phyloP scores from a whole-genome alignment of 2,113 vertebrate genomes.

The Chaenogobius annularis region DNA sequence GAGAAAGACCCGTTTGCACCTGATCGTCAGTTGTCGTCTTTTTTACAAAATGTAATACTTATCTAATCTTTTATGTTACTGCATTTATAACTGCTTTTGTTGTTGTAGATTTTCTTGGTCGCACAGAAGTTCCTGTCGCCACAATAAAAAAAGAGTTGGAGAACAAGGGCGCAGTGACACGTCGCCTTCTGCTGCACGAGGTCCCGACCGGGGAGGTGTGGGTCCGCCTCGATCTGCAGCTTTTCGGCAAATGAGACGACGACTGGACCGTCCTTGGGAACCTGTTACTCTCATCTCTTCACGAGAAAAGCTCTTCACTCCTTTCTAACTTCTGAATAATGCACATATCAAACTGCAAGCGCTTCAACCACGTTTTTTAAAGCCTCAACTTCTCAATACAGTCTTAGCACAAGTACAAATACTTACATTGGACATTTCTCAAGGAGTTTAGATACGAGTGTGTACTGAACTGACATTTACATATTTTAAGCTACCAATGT shows the following conservation, averaged over 20 bases:
- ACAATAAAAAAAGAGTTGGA: slow-evolving; percentile 95
- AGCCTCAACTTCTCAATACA: slow-evolving; percentile 26
- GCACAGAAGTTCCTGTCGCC: slow-evolving; percentile 93
- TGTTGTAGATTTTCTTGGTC: slow-evolving; percentile 87
- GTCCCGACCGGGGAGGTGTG: slow-evolving; percentile 95
- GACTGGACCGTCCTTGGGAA: not conserved
- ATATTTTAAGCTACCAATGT: slow-evolving; percentile 8
- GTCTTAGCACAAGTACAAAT: not conserved
- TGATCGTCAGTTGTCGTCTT: slow-evolving; percentile 82
- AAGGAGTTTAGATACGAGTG: not conserved
- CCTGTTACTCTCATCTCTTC: slow-evolving; percentile 6
- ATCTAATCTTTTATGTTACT: not conserved
- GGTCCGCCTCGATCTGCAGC: slow-evolving; percentile 94
- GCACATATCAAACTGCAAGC: not conserved
- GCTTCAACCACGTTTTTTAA: not conserved
- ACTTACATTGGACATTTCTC: not conserved
- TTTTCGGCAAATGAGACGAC: slow-evolving; percentile 80
- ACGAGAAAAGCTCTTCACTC: slow-evolving; percentile 28
- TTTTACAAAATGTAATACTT: not conserved
- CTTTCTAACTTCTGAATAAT: slow-evolving; percentile 14
- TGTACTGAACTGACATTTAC: slow-evolving; percentile 15
- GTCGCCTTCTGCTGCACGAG: slow-evolving; percentile 89
- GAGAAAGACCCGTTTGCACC: slow-evolving; percentile 93
- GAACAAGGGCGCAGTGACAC: slow-evolving; percentile 86
- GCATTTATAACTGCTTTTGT: not conserved